These are phyloP conservation scores for Scytalopus superciliaris DNA, from an alignment of 2,113 vertebrate species.

Conservation along the genomic window DNA sequence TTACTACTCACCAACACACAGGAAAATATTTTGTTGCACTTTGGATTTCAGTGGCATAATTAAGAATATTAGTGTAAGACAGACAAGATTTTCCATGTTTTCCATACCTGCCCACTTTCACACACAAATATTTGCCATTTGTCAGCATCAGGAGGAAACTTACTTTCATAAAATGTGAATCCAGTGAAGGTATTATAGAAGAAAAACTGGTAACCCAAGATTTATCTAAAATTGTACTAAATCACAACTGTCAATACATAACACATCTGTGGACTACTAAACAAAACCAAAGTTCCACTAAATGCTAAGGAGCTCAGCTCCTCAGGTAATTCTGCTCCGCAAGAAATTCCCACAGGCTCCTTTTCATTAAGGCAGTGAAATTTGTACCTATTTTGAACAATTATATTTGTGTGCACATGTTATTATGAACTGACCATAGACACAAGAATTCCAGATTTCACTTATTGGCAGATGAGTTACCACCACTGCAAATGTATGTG, in stretches of 20 bases:
- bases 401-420: not conserved
- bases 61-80: constrained; percentile 20
- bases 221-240: not conserved
- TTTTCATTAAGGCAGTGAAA: not conserved
- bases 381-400: not conserved
- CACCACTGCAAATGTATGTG: accelerated
- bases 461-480: not conserved
- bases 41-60: constrained; percentile 61
- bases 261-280: not conserved
- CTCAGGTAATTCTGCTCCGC: not conserved
- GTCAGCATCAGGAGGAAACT: not conserved
- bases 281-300: not conserved
- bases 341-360: not conserved
- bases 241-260: not conserved
- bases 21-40: constrained; percentile 44
- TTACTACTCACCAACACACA: constrained; percentile 72
- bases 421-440: not conserved
- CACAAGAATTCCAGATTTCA: not conserved
- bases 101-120: not conserved
- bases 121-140: not conserved
- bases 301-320: not conserved
- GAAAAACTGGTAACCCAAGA: not conserved
- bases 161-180: not conserved
- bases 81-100: constrained; percentile 4
- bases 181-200: not conserved